Percentiles rank a stretch among this genome's conserved stretches.
Evolutionary conservation across 2,888 invertebrate species (phyloP).

Genomic region (Hirtodrosophila duncani): DNA sequence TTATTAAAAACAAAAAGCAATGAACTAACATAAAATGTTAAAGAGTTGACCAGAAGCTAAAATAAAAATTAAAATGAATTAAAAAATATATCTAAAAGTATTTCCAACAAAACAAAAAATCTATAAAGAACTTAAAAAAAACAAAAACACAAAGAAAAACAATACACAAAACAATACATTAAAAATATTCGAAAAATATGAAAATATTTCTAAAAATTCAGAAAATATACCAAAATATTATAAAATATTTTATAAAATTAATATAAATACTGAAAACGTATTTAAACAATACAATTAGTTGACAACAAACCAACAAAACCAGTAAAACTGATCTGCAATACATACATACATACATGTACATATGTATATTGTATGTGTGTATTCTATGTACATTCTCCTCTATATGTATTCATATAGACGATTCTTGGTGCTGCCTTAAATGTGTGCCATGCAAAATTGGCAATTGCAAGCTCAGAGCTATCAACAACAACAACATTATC

Average conservation of each 20-base stretch:
- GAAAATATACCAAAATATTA: not conserved
- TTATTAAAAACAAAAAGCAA: too few species aligned
- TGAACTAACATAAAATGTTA: too few species aligned
- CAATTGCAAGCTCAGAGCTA: conserved; percentile 69
- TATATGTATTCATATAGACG: conserved; percentile 11
- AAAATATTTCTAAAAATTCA: not conserved
- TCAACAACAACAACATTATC: conserved; percentile 53
- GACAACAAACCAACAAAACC: not conserved
- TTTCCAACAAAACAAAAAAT: conserved; percentile 1
- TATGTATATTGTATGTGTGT: conserved; percentile 25
- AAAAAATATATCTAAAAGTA: conserved; percentile 4
- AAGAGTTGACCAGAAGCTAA: too few species aligned
- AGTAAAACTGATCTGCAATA: too few species aligned
- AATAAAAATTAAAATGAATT: conserved; percentile 1
- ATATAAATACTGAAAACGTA: not conserved
- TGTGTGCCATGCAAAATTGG: conserved; percentile 76
- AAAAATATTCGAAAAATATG: not conserved
- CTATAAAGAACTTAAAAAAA: too few species aligned
- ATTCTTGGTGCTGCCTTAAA: too few species aligned
- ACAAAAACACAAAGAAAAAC: not conserved
- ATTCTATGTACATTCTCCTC: conserved; percentile 32
- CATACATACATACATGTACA: conserved; percentile 20
- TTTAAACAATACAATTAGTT: not conserved
- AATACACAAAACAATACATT: not conserved
- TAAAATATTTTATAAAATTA: conserved; percentile 20